Percentiles rank a stretch among this genome's conserved stretches.
Conservation (phyloP, 2,888 invertebrate species). For the Iphiclides podalirius region DNA sequence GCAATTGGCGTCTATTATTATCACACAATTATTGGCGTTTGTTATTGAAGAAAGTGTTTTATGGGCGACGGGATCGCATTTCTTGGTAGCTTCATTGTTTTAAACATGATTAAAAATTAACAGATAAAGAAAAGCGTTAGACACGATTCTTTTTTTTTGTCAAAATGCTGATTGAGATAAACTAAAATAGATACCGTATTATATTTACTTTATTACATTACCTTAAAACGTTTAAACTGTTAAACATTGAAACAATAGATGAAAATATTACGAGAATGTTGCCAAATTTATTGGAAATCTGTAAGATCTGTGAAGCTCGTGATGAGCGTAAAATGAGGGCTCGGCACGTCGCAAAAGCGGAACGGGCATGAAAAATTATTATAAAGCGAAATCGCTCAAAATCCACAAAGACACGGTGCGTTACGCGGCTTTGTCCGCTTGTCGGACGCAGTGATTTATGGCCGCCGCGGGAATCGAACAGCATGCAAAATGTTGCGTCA, state of each 20-base stretch:
- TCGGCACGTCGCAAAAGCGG: slow-evolving; percentile 32
- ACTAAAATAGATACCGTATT: too few species aligned
- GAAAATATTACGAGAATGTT: too few species aligned
- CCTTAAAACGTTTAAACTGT: too few species aligned
- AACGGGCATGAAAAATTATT: slow-evolving; percentile 67
- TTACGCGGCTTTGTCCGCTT: slow-evolving; percentile 75
- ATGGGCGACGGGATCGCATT: slow-evolving; percentile 1
- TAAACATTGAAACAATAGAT: too few species aligned
- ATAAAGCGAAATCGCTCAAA: slow-evolving; percentile 72
- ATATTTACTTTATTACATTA: too few species aligned
- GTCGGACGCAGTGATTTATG: slow-evolving; percentile 66
- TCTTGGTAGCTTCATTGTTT: neutral
- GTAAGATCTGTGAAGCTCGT: slow-evolving; percentile 37
- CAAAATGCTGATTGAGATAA: neutral
- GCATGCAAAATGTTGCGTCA: slow-evolving; percentile 76
- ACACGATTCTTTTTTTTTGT: neutral
- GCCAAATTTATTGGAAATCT: too few species aligned
- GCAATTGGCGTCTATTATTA: slow-evolving; percentile 5
- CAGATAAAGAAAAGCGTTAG: neutral
- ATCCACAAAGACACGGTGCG: slow-evolving; percentile 75
- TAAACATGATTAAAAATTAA: neutral
- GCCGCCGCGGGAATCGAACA: slow-evolving; percentile 52
- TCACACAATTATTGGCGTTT: slow-evolving; percentile 6
- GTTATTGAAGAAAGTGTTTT: slow-evolving; percentile 15
- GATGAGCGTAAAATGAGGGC: slow-evolving; percentile 64